Conservation (phyloP, 2,797 vertebrate species). For the Lacerta bilineata region DNA sequence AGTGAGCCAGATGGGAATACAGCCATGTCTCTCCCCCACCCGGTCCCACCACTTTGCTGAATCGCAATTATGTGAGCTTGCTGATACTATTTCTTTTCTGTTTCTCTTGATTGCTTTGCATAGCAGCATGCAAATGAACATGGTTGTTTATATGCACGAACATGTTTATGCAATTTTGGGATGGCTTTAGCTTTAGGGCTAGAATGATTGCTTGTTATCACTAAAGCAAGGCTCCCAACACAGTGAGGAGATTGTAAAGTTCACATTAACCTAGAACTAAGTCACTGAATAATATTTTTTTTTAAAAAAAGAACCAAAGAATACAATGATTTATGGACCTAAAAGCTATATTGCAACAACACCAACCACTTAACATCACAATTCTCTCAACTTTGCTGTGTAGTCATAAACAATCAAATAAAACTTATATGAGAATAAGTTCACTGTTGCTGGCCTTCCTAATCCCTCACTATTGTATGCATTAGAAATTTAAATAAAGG, state of each 20-base stretch:
- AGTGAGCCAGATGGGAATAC: background rate
- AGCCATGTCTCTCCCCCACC: background rate
- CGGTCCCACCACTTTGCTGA: background rate
- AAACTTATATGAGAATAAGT: background rate
- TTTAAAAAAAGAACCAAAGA: slow-evolving; percentile 10
- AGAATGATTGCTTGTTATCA: slow-evolving; percentile 9
- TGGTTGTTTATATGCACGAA: slow-evolving; percentile 14
- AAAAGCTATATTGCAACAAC: background rate
- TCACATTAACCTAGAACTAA: background rate
- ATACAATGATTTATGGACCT: background rate
- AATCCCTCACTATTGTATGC: background rate
- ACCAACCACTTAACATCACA: background rate
- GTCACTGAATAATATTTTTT: background rate
- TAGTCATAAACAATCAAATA: background rate
- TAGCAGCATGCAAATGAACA: slow-evolving; percentile 23
- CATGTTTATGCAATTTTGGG: slow-evolving; percentile 32
- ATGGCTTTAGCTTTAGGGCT: slow-evolving; percentile 26
- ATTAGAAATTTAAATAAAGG: background rate
- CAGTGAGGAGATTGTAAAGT: background rate
- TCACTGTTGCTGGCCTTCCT: background rate
- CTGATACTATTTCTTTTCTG: background rate
- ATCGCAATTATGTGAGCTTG: background rate
- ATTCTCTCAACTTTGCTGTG: background rate
- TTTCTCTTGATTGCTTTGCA: slow-evolving; percentile 10
- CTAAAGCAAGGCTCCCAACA: background rate